phyloP scores from a whole-genome alignment of 2,113 vertebrate genomes.

The Cacatua alba region DNA sequence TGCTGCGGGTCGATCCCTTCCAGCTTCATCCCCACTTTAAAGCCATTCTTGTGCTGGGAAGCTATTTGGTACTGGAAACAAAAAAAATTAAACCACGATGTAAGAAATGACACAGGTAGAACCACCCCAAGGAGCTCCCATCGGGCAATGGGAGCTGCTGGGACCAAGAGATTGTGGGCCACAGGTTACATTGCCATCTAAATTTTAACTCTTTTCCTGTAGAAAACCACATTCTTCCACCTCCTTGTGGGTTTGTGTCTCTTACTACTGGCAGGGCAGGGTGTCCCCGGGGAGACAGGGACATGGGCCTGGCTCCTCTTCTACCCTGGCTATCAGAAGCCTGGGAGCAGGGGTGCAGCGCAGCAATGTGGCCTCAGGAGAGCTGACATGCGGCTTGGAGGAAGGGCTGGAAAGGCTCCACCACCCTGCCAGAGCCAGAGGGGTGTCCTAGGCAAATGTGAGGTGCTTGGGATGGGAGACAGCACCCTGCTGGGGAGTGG shows the following conservation, averaged over 20 bases:
- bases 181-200: not conserved
- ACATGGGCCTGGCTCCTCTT: not conserved
- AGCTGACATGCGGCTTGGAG: not conserved
- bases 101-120: not conserved
- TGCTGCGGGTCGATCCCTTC: constrained; percentile 97
- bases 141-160: not conserved
- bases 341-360: not conserved
- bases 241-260: not conserved
- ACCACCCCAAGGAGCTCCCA: not conserved
- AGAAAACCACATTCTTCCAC: not conserved
- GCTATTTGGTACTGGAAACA: constrained; percentile 81
- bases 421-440: not conserved
- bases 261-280: not conserved
- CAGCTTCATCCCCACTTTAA: constrained; percentile 96
- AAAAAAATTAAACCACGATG: not conserved
- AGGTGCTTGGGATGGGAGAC: not conserved
- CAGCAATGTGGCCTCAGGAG: not conserved
- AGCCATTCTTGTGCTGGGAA: constrained; percentile 85
- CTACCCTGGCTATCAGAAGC: not conserved
- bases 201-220: not conserved
- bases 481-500: not conserved
- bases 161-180: not conserved
- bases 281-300: not conserved
- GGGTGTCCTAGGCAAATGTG: not conserved
- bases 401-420: not conserved